Evolutionary conservation across 2,888 invertebrate species (phyloP), one percentile per base, ranked within the genome.

Genomic region (Drosophila niveifrons): DNA sequence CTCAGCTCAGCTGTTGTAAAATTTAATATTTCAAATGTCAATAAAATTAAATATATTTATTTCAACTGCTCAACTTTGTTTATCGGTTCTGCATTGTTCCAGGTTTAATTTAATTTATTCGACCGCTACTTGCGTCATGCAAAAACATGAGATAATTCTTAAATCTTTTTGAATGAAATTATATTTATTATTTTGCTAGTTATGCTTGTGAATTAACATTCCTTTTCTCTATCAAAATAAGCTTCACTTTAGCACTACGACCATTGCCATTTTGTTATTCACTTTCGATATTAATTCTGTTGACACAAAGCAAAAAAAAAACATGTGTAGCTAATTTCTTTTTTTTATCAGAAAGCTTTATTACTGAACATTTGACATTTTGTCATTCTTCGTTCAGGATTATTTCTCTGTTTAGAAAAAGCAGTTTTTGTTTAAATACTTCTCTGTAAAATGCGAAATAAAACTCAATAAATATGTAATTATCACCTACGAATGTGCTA

Each of bases 31-130:
- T 23, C 23, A n/a, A n/a, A n/a, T 6, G 11, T 4, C n/a, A n/a
- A n/a, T 11, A 36, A 36, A 11, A 36, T 1, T 11, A 10, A 8
- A 31, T 31, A 36, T 31, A 31, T 31, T 31, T 31, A 9, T n/a
- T 36, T n/a, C 1, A 36, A 36, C 4, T n/a, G n/a, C n/a, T 11
- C 36, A 36, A n/a, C 36, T n/a, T 36, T 31, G 31, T 31, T 36
- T n/a, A 36, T n/a, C n/a, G n/a, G 36, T n/a, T 36, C 36, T 11
- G n/a, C 36, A 36, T 36, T 36, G 36, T 36, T 36, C 36, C 36
- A 36, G 36, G 36, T 36, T 36, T 36, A 36, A n/a, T 36, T 36
- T 36, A 36, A 36, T 36, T 36, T 36, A 36, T 36, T 36, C 36
- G 1, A 4, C n/a, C 2, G 36, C 36, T 36, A 36, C 0, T 36